Percentiles rank a stretch among this genome's conserved stretches.
These are phyloP conservation scores for Amiota minor DNA, from an alignment of 2,888 invertebrate species.

Conservation along the genomic window DNA sequence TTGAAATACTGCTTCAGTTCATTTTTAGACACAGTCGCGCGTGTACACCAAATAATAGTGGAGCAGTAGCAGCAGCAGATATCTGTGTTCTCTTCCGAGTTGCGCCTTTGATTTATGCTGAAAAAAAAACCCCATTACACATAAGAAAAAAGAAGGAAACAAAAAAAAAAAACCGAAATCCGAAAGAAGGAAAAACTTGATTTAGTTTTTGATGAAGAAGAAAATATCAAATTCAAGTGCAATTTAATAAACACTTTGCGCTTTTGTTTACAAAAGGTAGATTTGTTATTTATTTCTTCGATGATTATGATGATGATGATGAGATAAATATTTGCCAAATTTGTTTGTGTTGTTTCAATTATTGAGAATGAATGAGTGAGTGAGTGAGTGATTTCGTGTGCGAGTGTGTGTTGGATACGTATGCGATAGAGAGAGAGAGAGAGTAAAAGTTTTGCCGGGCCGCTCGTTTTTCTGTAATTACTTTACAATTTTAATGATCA, in stretches of 20 bases:
- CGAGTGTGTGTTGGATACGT: slow-evolving; percentile 37
- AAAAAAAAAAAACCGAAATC: neutral
- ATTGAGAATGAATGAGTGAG: slow-evolving; percentile 19
- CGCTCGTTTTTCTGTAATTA: slow-evolving; percentile 56
- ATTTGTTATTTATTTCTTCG: neutral
- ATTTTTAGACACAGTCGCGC: slow-evolving; percentile 56
- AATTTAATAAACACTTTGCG: slow-evolving; percentile 47
- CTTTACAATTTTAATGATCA: slow-evolving; percentile 58
- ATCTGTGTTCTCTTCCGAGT: slow-evolving; percentile 27
- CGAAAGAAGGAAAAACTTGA: neutral
- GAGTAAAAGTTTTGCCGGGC: slow-evolving; percentile 17
- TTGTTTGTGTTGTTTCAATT: no score
- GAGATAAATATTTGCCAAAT: slow-evolving; percentile 20
- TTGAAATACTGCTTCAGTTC: slow-evolving; percentile 66
- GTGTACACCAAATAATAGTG: neutral
- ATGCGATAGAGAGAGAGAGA: no score
- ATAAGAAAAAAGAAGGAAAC: neutral
- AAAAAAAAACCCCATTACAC: neutral
- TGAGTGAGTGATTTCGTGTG: slow-evolving; percentile 28
- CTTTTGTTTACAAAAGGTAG: slow-evolving; percentile 53
- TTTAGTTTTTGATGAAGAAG: no score
- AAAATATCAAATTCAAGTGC: slow-evolving; percentile 33
- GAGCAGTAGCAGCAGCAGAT: slow-evolving; percentile 9
- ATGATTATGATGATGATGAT: slow-evolving; percentile 6
- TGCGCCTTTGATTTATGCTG: neutral